Evolutionary conservation across 1,140 invertebrate species (phyloP), one percentile per base, ranked within the genome.

Genomic region (Euura saliciscinereae): DNA sequence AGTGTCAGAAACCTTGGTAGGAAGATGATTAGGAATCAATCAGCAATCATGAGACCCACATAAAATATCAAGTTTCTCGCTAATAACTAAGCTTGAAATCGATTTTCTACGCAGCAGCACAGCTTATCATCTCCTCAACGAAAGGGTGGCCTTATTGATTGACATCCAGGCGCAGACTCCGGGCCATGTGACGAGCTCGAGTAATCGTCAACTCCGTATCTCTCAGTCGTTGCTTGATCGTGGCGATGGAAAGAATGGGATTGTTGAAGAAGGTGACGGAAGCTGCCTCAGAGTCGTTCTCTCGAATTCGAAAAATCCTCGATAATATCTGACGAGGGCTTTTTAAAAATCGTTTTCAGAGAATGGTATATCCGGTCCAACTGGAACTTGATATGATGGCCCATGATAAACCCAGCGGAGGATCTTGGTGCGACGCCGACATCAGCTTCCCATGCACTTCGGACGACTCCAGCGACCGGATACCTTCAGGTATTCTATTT

Each of bases 161-260:
- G 51, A 59, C 13, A 3, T n/a, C 13, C 3, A n/a, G 13, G 51
- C 51, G 51, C 51, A 59, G 13, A 59, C 51, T 59, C 51, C 51
- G 5, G 28, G 28, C 28, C 28, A 28, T 28, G 28, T 28, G 28
- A 28, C 28, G 28, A 28, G 28, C 28, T 28, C 28, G 28, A 28
- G 28, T 28, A 28, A 28, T 28, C 28, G 28, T 28, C 28, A 28
- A 28, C 28, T 28, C 28, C 28, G 28, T 28, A 28, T 11, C 43
- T 67, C 66, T 67, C 43, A 67, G 66, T 67, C 13, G 11, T 10
- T 67, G 43, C 66, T 67, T 42, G 10, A 28, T 11, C 66, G 42
- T 42, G 66, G 66, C 66, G 43, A 67, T 67, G 66, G 66, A 67
- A 67, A 67, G 66, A 44, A 67, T 67, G 66, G 66, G 66, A 67